These are phyloP conservation scores for Holothuria glaberrima DNA, from an alignment of 35 echinoderm and acorn worm genomes.

Conservation along the genomic window DNA sequence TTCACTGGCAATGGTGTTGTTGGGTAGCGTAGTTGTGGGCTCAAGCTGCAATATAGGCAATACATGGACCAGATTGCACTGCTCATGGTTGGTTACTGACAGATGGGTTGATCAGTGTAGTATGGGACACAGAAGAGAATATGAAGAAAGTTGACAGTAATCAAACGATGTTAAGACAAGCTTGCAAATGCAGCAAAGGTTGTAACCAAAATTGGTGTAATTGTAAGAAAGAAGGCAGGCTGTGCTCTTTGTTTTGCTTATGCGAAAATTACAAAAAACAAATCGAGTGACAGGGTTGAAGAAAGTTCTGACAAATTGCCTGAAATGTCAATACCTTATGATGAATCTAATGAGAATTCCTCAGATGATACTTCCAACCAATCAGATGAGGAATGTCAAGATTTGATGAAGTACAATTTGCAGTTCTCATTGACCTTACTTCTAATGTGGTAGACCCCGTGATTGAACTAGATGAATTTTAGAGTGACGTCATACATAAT, in stretches of 20 bases:
- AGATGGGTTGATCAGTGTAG: slow-evolving; percentile 43
- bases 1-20: slow-evolving; percentile 53
- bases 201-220: slow-evolving; percentile 56
- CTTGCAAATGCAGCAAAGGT: slow-evolving; percentile 52
- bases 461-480: too few relatives aligned
- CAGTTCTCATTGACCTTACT: too few relatives aligned
- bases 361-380: too few relatives aligned
- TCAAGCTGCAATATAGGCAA: slow-evolving; percentile 1
- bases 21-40: slow-evolving; percentile 65
- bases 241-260: slow-evolving; percentile 30
- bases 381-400: too few relatives aligned
- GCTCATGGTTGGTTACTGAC: slow-evolving; percentile 38
- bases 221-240: slow-evolving; percentile 28
- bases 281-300: too few relatives aligned
- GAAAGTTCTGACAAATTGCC: too few relatives aligned
- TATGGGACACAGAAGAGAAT: slow-evolving; percentile 74
- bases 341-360: too few relatives aligned
- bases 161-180: slow-evolving; percentile 28
- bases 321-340: too few relatives aligned
- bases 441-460: too few relatives aligned
- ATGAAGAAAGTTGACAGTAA: slow-evolving; percentile 51
- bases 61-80: slow-evolving; percentile 30
- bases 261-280: slow-evolving; percentile 53
- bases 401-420: too few relatives aligned
- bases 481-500: too few relatives aligned